These are phyloP conservation scores for Parelbella ahira DNA, from an alignment of 2,888 invertebrate genomes.

Conservation along the genomic window DNA sequence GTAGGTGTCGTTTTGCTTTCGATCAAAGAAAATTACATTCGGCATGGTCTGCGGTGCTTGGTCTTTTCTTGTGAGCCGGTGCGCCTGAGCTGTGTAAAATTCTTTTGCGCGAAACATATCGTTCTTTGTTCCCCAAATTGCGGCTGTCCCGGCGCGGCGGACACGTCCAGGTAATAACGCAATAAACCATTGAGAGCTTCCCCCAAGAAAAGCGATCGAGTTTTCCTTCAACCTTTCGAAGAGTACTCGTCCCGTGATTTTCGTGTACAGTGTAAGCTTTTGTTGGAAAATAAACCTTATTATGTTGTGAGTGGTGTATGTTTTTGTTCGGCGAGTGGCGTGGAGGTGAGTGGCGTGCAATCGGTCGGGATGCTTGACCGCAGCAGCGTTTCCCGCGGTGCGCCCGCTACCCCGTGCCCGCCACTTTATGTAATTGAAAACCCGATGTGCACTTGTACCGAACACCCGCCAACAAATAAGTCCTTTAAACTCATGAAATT, in stretches of 20 bases:
- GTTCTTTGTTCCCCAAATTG: conserved; percentile 75
- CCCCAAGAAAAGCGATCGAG: conserved; percentile 78
- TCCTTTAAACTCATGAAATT: too few relatives aligned
- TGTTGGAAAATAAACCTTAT: conserved; percentile 59
- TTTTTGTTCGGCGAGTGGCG: conserved; percentile 42
- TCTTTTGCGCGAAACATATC: conserved; percentile 74
- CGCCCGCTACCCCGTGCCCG: conserved; percentile 58
- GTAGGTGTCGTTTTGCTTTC: conserved; percentile 63
- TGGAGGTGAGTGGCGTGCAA: conserved; percentile 56
- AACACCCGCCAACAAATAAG: conserved; percentile 68
- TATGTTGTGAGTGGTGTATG: conserved; percentile 47
- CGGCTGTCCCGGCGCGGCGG: conserved; percentile 72
- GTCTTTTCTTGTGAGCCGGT: conserved; percentile 58
- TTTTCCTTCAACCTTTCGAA: conserved; percentile 75
- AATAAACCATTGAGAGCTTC: conserved; percentile 80
- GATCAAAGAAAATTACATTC: conserved; percentile 73
- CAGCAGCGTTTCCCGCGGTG: conserved; percentile 69
- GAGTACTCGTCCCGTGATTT: conserved; percentile 69
- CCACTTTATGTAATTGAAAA: conserved; percentile 80
- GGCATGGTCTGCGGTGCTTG: conserved; percentile 53
- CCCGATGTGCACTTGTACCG: conserved; percentile 73
- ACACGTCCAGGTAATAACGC: conserved; percentile 81
- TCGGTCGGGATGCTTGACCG: conserved; percentile 65
- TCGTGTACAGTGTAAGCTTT: conserved; percentile 30
- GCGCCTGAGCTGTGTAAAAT: conserved; percentile 69